Conservation (phyloP, 2,113 vertebrate species). For the Parotia lawesii region DNA sequence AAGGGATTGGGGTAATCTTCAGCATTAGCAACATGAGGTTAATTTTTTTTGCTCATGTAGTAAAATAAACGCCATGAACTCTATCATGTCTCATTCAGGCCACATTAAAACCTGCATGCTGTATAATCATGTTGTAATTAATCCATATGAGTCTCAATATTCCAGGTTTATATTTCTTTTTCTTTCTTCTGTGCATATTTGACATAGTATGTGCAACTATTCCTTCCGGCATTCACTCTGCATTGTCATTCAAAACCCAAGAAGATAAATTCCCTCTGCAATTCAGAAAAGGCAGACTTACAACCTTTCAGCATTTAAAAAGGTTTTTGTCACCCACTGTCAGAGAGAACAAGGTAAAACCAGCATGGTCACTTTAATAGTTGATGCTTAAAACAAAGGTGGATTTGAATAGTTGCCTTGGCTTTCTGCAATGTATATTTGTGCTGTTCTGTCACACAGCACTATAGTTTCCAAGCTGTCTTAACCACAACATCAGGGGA, state of each 20-base stretch:
- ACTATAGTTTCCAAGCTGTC: slow-evolving; percentile 32
- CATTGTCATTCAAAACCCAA: background rate
- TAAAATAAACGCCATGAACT: background rate
- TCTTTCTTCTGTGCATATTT: background rate
- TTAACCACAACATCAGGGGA: slow-evolving; percentile 19
- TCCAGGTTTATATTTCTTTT: background rate
- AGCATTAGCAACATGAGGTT: background rate
- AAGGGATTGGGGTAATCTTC: background rate
- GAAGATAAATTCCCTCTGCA: background rate
- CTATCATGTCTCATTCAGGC: background rate
- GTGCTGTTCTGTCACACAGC: background rate
- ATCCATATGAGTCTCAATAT: background rate
- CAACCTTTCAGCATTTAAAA: slow-evolving; percentile 24
- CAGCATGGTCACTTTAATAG: slow-evolving; percentile 26
- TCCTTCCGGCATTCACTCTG: background rate
- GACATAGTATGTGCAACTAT: background rate
- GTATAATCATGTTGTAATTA: background rate
- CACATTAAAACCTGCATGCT: background rate
- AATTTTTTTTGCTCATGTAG: background rate
- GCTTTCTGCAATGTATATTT: background rate
- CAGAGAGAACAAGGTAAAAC: slow-evolving; percentile 6
- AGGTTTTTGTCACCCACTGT: slow-evolving; percentile 33
- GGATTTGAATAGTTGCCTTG: slow-evolving; percentile 1
- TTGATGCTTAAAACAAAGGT: slow-evolving; percentile 9
- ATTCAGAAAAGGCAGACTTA: slow-evolving; percentile 28